Percentiles rank a stretch among this genome's conserved stretches.
phyloP scores from a whole-genome alignment of 2,113 vertebrate species.

The Petromus typicus region DNA sequence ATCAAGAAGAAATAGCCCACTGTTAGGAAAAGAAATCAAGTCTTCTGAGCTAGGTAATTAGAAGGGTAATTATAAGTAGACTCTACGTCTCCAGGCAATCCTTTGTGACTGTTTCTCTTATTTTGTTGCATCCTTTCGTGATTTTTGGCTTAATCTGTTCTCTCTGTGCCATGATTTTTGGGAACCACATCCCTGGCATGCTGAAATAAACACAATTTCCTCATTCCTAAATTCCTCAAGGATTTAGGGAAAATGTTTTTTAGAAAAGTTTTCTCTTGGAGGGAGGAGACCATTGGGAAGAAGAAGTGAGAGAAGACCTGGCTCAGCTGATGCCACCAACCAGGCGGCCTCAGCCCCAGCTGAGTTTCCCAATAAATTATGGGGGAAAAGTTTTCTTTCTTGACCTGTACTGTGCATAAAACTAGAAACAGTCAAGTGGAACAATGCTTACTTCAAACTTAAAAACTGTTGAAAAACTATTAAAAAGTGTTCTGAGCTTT shows the following conservation, averaged over 20 bases:
- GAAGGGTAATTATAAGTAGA: neutral
- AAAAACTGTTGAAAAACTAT: neutral
- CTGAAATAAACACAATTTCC: neutral
- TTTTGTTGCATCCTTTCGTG: neutral
- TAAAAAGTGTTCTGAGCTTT: neutral
- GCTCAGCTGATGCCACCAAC: too few relatives aligned
- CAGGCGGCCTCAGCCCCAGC: too few relatives aligned
- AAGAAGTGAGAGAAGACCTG: too few relatives aligned
- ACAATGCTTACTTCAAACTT: conserved; percentile 42
- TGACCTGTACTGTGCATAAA: conserved; percentile 10
- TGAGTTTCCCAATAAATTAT: too few relatives aligned
- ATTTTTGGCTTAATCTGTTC: neutral
- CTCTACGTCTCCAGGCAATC: neutral
- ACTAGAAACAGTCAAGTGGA: neutral
- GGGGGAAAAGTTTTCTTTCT: neutral
- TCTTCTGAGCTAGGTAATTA: neutral
- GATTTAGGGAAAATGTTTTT: conserved; percentile 1
- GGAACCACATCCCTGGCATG: neutral
- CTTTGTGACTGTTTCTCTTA: neutral
- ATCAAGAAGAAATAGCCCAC: neutral
- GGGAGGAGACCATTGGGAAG: too few relatives aligned
- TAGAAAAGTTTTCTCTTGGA: neutral
- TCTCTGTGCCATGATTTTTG: neutral
- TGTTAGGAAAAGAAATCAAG: neutral
- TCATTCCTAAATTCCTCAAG: neutral